Conservation (phyloP, 2,888 invertebrate genomes). For the Chironomus riparius region DNA sequence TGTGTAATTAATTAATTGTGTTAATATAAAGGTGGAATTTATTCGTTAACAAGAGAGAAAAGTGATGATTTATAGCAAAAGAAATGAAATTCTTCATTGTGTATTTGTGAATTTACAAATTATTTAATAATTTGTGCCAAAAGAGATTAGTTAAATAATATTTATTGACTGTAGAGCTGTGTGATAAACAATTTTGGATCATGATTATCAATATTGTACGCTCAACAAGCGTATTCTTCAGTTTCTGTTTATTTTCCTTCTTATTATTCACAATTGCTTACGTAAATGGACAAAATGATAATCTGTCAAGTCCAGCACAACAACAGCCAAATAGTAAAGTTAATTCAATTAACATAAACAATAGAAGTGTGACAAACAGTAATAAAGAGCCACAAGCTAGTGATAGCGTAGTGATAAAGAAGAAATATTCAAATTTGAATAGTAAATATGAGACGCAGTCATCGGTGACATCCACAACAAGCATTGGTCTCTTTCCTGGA, state of each 20-base stretch:
- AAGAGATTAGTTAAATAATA: neutral
- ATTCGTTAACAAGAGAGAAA: neutral
- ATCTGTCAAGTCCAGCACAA: neutral
- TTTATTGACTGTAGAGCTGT: too few relatives aligned
- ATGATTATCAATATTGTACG: conserved; percentile 12
- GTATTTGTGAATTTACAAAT: too few relatives aligned
- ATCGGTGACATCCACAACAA: neutral
- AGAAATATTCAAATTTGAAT: conserved; percentile 9
- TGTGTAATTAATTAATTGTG: neutral
- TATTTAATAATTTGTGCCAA: too few relatives aligned
- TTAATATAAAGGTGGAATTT: neutral
- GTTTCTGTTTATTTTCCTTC: conserved; percentile 1
- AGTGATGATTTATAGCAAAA: neutral
- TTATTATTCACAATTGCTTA: neutral
- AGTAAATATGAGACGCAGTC: conserved; percentile 20
- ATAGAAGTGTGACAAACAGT: conserved; percentile 5
- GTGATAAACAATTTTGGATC: conserved; percentile 1
- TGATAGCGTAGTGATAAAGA: conserved; percentile 1
- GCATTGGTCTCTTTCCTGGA: conserved; percentile 3
- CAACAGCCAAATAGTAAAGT: neutral
- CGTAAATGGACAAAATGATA: neutral
- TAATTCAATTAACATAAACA: conserved; percentile 7
- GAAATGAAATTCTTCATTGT: neutral
- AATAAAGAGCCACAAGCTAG: neutral
- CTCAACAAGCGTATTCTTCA: neutral